A percentile compares a stretch with the other conserved stretches of the same genome.
Conservation (phyloP, 2,797 vertebrate species). For the Leontocebus nigricollis region DNA sequence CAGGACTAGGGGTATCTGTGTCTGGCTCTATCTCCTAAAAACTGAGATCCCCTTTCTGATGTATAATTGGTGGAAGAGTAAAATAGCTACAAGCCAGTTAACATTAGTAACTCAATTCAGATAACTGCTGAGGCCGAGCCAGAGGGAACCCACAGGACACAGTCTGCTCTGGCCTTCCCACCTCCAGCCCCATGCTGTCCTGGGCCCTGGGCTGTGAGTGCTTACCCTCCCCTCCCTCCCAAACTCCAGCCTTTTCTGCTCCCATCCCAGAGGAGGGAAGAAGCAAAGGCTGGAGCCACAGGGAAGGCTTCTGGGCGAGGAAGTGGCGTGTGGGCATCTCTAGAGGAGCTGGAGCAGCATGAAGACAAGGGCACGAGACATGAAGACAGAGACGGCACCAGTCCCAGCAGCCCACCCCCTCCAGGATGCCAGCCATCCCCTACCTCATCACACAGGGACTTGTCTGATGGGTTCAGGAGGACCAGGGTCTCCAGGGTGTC, state of each 20-base stretch:
- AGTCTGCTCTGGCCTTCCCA: background rate
- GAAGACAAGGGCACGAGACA: background rate
- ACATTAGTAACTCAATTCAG: background rate
- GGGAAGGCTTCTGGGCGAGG: background rate
- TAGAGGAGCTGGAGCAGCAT: background rate
- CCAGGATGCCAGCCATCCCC: constrained; percentile 1
- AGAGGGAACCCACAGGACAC: background rate
- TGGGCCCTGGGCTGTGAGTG: too few species aligned
- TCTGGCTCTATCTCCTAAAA: background rate
- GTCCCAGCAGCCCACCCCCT: rapidly evolving
- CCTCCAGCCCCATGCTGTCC: background rate
- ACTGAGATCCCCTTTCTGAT: background rate
- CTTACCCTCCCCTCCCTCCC: background rate
- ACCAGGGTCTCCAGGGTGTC: constrained; percentile 93
- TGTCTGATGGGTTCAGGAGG: constrained; percentile 92
- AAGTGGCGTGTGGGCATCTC: background rate
- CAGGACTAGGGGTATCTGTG: background rate
- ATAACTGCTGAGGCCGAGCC: background rate
- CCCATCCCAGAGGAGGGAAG: background rate
- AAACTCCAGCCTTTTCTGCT: background rate
- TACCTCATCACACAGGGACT: constrained; percentile 93
- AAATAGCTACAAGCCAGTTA: background rate
- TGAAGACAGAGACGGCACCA: rapidly evolving
- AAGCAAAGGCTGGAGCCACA: background rate
- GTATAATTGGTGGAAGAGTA: background rate